Conservation (phyloP, 1,140 invertebrate species). For the Dermatophagoides farinae region DNA sequence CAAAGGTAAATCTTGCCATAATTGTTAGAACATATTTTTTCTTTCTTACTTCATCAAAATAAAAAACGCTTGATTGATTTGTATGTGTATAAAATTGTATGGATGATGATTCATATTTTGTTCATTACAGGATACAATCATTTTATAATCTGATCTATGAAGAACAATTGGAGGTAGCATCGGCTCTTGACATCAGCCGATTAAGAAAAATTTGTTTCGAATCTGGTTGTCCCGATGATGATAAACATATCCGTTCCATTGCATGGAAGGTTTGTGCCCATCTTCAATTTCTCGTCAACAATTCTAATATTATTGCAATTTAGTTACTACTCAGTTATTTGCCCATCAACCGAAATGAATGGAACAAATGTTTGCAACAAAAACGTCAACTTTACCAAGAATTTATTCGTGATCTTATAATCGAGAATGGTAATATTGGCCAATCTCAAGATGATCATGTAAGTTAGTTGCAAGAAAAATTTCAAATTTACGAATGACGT, state of each 20-base stretch:
- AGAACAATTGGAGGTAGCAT: background rate
- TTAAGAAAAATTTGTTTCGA: slow-evolving; percentile 9
- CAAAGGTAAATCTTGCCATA: background rate
- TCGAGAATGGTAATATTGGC: slow-evolving; percentile 22
- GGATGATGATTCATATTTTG: background rate
- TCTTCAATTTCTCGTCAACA: background rate
- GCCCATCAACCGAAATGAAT: slow-evolving; percentile 7
- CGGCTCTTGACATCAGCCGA: background rate
- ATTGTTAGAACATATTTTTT: background rate
- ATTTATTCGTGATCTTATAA: slow-evolving; percentile 46
- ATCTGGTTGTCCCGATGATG: slow-evolving; percentile 11
- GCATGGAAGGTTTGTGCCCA: slow-evolving; percentile 7
- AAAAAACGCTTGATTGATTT: background rate
- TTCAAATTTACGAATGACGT: background rate
- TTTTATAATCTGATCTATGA: slow-evolving; percentile 6
- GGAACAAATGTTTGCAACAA: slow-evolving; percentile 10
- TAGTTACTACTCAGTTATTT: slow-evolving; percentile 13
- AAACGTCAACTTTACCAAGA: slow-evolving; percentile 28
- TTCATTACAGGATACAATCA: background rate
- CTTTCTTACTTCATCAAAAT: background rate
- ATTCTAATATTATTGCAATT: background rate
- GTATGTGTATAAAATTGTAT: background rate
- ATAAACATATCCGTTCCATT: slow-evolving; percentile 9
- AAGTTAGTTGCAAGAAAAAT: slow-evolving; percentile 3
- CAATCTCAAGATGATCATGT: slow-evolving; percentile 17